Base-by-base conservation (phyloP, 2,797 vertebrate genomes). In the Fistularia commersonii region DNA sequence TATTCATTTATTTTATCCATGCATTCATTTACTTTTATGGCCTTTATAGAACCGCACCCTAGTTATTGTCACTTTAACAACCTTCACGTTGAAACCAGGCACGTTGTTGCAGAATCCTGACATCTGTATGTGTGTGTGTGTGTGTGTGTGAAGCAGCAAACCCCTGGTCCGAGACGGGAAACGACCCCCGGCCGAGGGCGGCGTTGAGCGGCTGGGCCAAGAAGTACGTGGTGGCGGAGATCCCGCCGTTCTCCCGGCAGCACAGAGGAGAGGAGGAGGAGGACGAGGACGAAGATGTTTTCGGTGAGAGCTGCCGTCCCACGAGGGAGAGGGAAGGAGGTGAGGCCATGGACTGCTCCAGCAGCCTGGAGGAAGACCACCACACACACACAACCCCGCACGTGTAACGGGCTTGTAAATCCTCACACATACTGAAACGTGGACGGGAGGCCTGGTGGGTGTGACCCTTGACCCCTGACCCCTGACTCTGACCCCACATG, bases 291-390 rank as follows among this genome's bases (percentile, higher is more conserved):
- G 31, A 37, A 13, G 66, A 69, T 0, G 54, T 12, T n/a, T 60
- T 67, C 1, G 71, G 61, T 33, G 77, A 86, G 51, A 80, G 76
- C 71, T 83, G 81, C 71, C 56, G 47, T 57, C 41, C 75, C 79
- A 48, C 49, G 32, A 69, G 65, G 15, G 83, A 88, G 44, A 40
- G 57, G 6, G 23, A 23, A 4, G 12, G 12, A 2, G 77, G 78
- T 0, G 89, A 92, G 73, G 87, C 78, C 8, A 97, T 98, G 97
- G 96, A 99, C 80, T 97, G 93, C 79, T 93, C 90, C 34, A 89
- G 88, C 76, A 90, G 86, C 67, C 80, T 79, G 40, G 84, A 74
- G 71, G 70, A 65, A 54, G 64, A 89, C 83, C 86, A 91, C 52
- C 39, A 55, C 61, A 6, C 41, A 65, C 3, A 10, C 37, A 8